Conservation (phyloP, 1,140 invertebrate genomes). For the Tetraneura akinire region DNA sequence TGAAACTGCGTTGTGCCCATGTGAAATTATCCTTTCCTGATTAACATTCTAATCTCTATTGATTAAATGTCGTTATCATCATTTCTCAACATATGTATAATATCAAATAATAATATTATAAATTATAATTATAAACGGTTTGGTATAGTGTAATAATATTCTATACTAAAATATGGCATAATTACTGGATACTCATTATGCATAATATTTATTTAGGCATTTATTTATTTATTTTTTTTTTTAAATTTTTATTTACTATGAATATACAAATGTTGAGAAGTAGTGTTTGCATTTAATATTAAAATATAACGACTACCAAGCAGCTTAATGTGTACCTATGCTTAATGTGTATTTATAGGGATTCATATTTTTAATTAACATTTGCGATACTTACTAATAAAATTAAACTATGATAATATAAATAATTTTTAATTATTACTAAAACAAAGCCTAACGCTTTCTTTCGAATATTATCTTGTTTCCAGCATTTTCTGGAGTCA, state of each 20-base stretch:
- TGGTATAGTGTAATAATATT: no score
- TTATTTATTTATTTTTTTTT: not conserved
- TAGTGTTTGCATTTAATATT: slow-evolving; percentile 28
- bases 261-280: slow-evolving; percentile 30
- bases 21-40: slow-evolving; percentile 36
- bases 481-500: slow-evolving; percentile 53
- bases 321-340: slow-evolving; percentile 51
- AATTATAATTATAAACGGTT: no score
- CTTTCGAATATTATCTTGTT: slow-evolving; percentile 52
- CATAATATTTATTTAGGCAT: not conserved
- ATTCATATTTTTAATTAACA: slow-evolving; percentile 31
- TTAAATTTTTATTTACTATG: not conserved
- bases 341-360: slow-evolving; percentile 47
- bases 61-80: slow-evolving; percentile 30
- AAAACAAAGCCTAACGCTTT: slow-evolving; percentile 50
- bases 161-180: no score
- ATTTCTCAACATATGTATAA: slow-evolving; percentile 23
- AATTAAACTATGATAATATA: slow-evolving; percentile 24
- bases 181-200: no score
- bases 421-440: slow-evolving; percentile 16
- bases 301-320: slow-evolving; percentile 33
- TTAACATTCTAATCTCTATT: slow-evolving; percentile 15
- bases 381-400: not conserved
- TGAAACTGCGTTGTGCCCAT: slow-evolving; percentile 50
- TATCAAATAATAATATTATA: not conserved